Evolutionary conservation across 2,888 invertebrate genomes (phyloP), one percentile per base, ranked within the genome.

Genomic region (Notodonta dromedarius): DNA sequence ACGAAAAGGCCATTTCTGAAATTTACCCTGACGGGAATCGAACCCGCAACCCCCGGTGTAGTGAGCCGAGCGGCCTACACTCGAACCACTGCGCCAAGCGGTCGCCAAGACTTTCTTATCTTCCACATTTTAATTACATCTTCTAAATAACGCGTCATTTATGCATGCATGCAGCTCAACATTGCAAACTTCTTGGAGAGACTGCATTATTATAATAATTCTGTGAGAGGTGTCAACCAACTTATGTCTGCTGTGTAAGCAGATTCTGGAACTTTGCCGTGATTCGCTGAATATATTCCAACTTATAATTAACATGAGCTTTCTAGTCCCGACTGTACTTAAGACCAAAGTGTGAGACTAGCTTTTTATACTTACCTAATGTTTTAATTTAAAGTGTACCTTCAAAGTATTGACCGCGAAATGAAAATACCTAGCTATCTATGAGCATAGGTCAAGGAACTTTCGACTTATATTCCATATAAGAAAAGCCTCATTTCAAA

Each of bases 151-250:
- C 9, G n/a, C 46, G 13, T 12, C 13, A 44, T n/a, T 46, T 46
- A 46, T 46, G 46, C n/a, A 46, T n/a, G n/a, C 46, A 46, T 46
- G 46, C 46, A 46, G 46, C 11, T n/a, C 42, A 42, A 42, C 42
- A 42, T 6, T 42, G 42, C 42, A 42, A 42, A 42, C 13, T 5
- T 46, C 46, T 46, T 46, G 46, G 46, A 46, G 46, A 5, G 46
- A n/a, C 46, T 35, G 53, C 35, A 35, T 53, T 53, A 35, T 53
- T 53, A 32, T 53, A 13, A 53, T 53, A 53, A 53, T 53, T 32
- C 9, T 35, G 5, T 53, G 13, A 13, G 39, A 53, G n/a, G 35
- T 13, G 32, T 24, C 12, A 53, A 7, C 13, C 7, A 35, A 13
- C 53, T 39, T n/a, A 11, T 53, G 53, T 35, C 13, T 35, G 12